Percentiles rank a stretch among this genome's conserved stretches.
phyloP scores from a whole-genome alignment of 1,140 invertebrate genomes.

The Leptinotarsa undecemlineata region DNA sequence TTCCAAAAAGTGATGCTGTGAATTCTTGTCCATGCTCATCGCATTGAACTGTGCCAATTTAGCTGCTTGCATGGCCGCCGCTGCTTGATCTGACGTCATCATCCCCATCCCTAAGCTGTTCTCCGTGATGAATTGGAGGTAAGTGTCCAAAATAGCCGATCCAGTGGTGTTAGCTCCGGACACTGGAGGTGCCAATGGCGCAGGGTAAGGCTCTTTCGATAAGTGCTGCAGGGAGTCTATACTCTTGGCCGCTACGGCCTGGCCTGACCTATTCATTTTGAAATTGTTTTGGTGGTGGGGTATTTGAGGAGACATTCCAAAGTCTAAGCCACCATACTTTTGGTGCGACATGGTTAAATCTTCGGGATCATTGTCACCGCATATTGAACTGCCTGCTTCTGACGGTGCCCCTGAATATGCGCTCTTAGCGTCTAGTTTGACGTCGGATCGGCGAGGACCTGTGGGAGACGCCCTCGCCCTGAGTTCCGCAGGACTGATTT shows the following conservation, averaged over 20 bases:
- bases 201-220: conserved; percentile 60
- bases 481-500: conserved; percentile 81
- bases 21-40: conserved; percentile 65
- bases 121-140: conserved; percentile 82
- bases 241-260: conserved; percentile 67
- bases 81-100: conserved; percentile 54
- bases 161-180: conserved; percentile 61
- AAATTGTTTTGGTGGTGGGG: conserved; percentile 49
- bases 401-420: conserved; percentile 64
- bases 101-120: conserved; percentile 67
- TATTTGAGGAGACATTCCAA: conserved; percentile 58
- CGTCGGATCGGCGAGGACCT: conserved; percentile 75
- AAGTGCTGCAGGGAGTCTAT: conserved; percentile 59
- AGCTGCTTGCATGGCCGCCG: conserved; percentile 55
- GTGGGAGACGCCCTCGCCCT: conserved; percentile 81
- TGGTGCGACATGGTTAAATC: conserved; percentile 70
- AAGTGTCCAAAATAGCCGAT: conserved; percentile 80
- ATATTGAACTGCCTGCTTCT: conserved; percentile 70
- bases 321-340: conserved; percentile 54
- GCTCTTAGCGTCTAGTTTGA: conserved; percentile 71
- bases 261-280: conserved; percentile 55
- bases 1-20: conserved; percentile 63
- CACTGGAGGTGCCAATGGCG: conserved; percentile 55
- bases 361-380: conserved; percentile 79
- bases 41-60: conserved; percentile 74